A percentile compares a stretch with the other conserved stretches of the same genome.
phyloP scores from a whole-genome alignment of 2,113 vertebrate species.

The Raja brachyura region DNA sequence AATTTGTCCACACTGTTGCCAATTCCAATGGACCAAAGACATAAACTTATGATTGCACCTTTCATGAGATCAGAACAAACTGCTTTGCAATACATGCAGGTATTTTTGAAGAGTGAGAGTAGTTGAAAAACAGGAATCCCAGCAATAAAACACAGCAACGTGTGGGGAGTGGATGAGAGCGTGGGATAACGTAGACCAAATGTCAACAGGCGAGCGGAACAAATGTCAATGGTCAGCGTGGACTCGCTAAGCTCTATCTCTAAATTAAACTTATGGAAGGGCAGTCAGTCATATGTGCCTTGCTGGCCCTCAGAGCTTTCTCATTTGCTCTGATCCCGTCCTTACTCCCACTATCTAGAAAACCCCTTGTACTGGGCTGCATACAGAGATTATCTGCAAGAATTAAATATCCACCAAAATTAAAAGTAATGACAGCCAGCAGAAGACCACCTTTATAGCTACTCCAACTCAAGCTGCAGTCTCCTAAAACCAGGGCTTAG shows the following conservation, averaged over 20 bases:
- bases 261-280: not conserved
- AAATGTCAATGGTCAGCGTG: too few species aligned
- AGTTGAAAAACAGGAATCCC: not conserved
- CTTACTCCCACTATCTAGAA: not conserved
- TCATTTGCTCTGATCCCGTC: not conserved
- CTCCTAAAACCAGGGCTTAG: too few species aligned
- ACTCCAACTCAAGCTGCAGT: too few species aligned
- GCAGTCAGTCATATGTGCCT: not conserved
- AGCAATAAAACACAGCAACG: too few species aligned
- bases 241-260: too few species aligned
- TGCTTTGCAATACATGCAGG: not conserved
- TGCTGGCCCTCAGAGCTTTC: not conserved
- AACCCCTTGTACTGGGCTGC: not conserved
- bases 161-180: too few species aligned
- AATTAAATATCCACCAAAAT: too few species aligned
- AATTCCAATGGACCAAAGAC: not conserved
- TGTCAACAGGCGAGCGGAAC: too few species aligned
- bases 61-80: not conserved
- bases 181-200: too few species aligned
- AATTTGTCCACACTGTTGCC: not conserved
- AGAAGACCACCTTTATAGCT: too few species aligned
- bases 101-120: not conserved
- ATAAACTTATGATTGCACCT: not conserved
- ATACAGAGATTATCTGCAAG: too few species aligned
- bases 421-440: too few species aligned